Evolutionary conservation across 2,888 invertebrate species (phyloP).

Genomic region (Orthosia gothica): DNA sequence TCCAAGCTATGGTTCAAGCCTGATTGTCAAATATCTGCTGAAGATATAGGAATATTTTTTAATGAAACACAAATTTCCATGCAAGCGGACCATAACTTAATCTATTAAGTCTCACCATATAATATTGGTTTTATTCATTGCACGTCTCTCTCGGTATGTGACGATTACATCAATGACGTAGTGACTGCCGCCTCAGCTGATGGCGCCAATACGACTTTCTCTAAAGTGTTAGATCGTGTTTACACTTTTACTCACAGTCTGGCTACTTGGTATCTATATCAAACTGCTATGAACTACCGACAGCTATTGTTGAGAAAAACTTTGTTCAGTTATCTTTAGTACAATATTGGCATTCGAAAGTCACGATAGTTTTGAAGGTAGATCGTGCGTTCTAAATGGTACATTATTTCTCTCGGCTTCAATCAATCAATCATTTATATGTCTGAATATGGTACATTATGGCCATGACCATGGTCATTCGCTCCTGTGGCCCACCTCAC

Average conservation of each 20-base stretch:
- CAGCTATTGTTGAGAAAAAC: neutral
- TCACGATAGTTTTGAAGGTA: neutral
- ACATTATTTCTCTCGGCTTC: neutral
- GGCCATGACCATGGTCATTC: too few species aligned
- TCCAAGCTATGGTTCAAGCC: neutral
- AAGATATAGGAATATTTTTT: neutral
- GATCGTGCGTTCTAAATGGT: neutral
- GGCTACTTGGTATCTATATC: conserved; percentile 12
- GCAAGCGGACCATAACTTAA: conserved; percentile 1
- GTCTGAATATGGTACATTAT: too few species aligned
- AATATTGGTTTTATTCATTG: conserved; percentile 33
- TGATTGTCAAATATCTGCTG: neutral
- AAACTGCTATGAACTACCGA: neutral
- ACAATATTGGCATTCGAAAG: neutral
- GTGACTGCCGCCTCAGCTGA: neutral
- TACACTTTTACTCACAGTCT: conserved; percentile 50
- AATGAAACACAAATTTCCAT: conserved; percentile 4
- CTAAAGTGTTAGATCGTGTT: conserved; percentile 45
- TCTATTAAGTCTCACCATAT: conserved; percentile 27
- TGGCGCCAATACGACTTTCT: conserved; percentile 53
- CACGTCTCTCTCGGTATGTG: conserved; percentile 50
- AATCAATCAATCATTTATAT: too few species aligned
- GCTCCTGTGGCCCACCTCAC: too few species aligned
- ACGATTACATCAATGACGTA: conserved; percentile 55
- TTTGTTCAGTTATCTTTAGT: neutral